Evolutionary conservation across 2,797 vertebrate species (phyloP), one percentile per base, ranked within the genome.

Genomic region (Poliocrania exsul): DNA sequence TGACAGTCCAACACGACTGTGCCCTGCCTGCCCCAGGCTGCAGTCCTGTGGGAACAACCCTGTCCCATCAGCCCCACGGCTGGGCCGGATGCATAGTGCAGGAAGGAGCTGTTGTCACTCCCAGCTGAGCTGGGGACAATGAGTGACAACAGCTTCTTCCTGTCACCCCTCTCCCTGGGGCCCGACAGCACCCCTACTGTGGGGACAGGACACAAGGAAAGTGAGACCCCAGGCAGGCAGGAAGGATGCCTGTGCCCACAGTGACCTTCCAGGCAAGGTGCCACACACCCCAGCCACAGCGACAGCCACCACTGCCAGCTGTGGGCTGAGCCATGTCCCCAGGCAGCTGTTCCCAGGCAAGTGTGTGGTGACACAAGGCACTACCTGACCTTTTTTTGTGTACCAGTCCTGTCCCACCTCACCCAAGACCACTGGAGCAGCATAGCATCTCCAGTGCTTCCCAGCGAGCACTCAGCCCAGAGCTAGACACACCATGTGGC

Each of bases 91-190:
- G 50, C 1, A 0, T 42, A 25, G 33, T 49, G 67, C 74, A 96
- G 95, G 96, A 96, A 96, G 84, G 81, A 91, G 78, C 28, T 86
- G 86, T 38, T 92, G 92, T 94, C 83, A 89, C 44, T 92, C 78
- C 78, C 88, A 77, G 92, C 86, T 85, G 67, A 86, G 91, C 89
- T 37, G 67, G 60, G 49, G 84, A 94, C 93, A 96, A 95, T 84
- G 58, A 75, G 70, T 77, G 87, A 85, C 83, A 95, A 89, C 86
- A 92, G 60, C 67, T 93, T 78, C 81, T 96, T 96, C 96, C 94
- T 89, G 95, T 18, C 44, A 21, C 58, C 74, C 46, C 54, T 67
- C 66, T 86, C 80, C 28, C 37, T 21, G 54, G 42, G 81, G 44
- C 51, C 78, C 47, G 66, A n/a, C 11, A 0, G 81, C 44, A 54